Conservation (phyloP, 2,113 vertebrate species). For the Bungarus multicinctus region DNA sequence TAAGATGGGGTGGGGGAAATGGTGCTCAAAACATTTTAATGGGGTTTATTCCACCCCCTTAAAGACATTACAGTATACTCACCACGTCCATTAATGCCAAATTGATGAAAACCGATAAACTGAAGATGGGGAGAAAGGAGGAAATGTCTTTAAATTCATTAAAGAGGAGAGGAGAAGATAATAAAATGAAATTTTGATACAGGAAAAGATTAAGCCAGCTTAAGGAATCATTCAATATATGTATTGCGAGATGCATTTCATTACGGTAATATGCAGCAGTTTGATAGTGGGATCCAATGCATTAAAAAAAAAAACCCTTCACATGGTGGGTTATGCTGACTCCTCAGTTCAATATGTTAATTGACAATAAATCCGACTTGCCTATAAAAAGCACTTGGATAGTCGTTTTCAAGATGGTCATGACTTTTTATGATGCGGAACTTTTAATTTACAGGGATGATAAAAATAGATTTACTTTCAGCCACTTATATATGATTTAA, state of each 20-base stretch:
- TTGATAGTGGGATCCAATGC: constrained; percentile 73
- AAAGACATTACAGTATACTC: background rate
- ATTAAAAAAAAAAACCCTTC: constrained; percentile 59
- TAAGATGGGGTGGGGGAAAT: background rate
- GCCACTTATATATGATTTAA: constrained; percentile 84
- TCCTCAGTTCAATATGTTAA: constrained; percentile 82
- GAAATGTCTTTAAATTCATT: constrained; percentile 76
- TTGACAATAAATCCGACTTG: constrained; percentile 83
- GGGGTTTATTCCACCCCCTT: constrained; percentile 53
- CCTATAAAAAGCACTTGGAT: constrained; percentile 79
- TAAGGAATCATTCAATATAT: constrained; percentile 75
- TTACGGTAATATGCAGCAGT: constrained; percentile 67
- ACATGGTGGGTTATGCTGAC: constrained; percentile 75
- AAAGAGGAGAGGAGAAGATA: constrained; percentile 67
- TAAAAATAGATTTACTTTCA: constrained; percentile 87
- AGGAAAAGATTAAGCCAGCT: constrained; percentile 74
- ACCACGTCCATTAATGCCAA: constrained; percentile 68
- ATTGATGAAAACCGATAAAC: constrained; percentile 80
- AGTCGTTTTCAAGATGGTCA: constrained; percentile 84
- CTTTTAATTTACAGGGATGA: constrained; percentile 87
- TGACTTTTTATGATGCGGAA: constrained; percentile 85
- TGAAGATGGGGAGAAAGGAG: constrained; percentile 62
- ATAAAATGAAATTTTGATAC: constrained; percentile 78
- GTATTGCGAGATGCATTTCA: constrained; percentile 70
- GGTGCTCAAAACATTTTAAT: constrained; percentile 62